phyloP scores from a whole-genome alignment of 2,797 vertebrate genomes.

The Arrhamphus sclerolepis region DNA sequence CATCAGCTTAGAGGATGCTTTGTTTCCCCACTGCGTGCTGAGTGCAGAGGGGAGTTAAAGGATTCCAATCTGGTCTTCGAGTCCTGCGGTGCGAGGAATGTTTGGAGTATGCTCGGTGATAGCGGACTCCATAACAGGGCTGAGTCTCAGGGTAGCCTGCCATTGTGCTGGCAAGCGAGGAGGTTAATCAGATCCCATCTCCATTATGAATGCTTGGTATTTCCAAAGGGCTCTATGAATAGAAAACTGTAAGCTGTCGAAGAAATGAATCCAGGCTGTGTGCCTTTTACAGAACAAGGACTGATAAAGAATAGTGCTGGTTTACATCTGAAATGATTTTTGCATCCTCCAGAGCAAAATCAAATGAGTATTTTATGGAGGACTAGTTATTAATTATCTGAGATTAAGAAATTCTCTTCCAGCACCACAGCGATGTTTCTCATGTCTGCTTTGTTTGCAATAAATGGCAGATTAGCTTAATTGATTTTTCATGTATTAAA shows the following conservation, averaged over 20 bases:
- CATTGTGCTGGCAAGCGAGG: constrained; percentile 71
- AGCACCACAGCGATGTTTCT: constrained; percentile 51
- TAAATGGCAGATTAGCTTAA: constrained; percentile 77
- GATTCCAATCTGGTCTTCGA: constrained; percentile 77
- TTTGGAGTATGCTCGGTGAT: constrained; percentile 76
- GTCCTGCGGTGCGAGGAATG: constrained; percentile 76
- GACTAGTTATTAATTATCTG: constrained; percentile 77
- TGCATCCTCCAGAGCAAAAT: constrained; percentile 61
- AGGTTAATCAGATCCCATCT: constrained; percentile 82
- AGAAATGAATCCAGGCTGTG: constrained; percentile 69
- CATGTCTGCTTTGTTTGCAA: constrained; percentile 67
- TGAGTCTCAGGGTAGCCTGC: constrained; percentile 77
- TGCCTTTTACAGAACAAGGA: constrained; percentile 67
- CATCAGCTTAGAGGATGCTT: constrained; percentile 76
- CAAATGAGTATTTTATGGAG: constrained; percentile 64
- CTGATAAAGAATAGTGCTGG: constrained; percentile 69
- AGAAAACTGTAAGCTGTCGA: constrained; percentile 74
- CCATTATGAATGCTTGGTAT: constrained; percentile 76
- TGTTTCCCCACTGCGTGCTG: constrained; percentile 74
- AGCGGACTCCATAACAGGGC: constrained; percentile 77
- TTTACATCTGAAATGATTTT: constrained; percentile 66
- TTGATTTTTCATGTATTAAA: constrained; percentile 77
- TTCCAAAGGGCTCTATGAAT: constrained; percentile 78
- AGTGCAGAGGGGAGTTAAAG: constrained; percentile 76
- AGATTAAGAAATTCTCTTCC: constrained; percentile 74